Base-by-base conservation (phyloP, 2,888 invertebrate species). In the Pogonocherus hispidulus region DNA sequence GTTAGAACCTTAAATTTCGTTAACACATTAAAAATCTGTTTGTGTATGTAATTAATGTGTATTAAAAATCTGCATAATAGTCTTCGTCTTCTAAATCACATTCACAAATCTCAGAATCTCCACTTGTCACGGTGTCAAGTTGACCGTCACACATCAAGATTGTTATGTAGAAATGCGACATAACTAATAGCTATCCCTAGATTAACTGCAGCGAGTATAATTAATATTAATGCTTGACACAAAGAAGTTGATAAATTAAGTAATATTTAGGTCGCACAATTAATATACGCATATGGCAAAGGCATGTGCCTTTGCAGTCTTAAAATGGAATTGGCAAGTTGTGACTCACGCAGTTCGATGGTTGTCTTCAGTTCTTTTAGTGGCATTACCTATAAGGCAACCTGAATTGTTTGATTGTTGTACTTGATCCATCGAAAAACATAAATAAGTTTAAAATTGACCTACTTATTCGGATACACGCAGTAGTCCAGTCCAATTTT, bases 191-290 rank as follows among this genome's bases (percentile, higher is more conserved):
- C n/a, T n/a, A n/a, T n/a, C n/a, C n/a, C n/a, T n/a, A n/a, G 46
- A 57, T 46, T 11, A 23, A 16, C 27, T 23, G 18, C 57, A 46
- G 44, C 6, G 9, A 2, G 11, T 6, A 19, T 18, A 52, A 57
- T 57, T 44, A 46, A 57, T 23, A 23, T 57, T 57, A 57, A 46
- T 44, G 57, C 14, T 41, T 41, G 44, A 23, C 16, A 44, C 20
- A 51, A 70, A 54, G 46, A 52, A 63, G 16, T 16, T 63, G 49
- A 56, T 63, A 57, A 63, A 44, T 56, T 32, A n/a, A 32, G 18
- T 55, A 47, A 63, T 55, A 68, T 65, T 65, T 59, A 41, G 68
- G 68, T 68, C 68, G 64, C 37, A 60, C 60, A 51, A 68, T 52
- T 46, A 67, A 63, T 64, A 54, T 49, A 8, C 59, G 27, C 67